phyloP scores from a whole-genome alignment of 2,888 invertebrate species.

The Melanargia galathea region DNA sequence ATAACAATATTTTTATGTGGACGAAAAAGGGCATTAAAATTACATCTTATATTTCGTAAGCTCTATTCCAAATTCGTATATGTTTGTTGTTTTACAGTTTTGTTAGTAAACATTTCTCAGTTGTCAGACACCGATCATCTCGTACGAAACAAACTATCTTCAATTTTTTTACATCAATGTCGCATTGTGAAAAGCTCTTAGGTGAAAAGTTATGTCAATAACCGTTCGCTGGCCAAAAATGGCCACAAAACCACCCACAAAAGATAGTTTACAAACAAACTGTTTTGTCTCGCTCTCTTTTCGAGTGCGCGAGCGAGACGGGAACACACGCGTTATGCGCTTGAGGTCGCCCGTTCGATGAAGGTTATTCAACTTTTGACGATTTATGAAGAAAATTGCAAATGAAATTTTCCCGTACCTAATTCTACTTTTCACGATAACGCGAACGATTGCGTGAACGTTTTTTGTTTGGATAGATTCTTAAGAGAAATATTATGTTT shows the following conservation, averaged over 20 bases:
- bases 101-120: too few species aligned
- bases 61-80: too few species aligned
- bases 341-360: slow-evolving; percentile 51
- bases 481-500: background rate
- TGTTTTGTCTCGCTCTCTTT: slow-evolving; percentile 56
- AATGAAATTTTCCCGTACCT: slow-evolving; percentile 28
- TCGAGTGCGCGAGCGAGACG: slow-evolving; percentile 52
- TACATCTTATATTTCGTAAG: too few species aligned
- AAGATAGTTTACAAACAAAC: slow-evolving; percentile 73
- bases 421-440: slow-evolving; percentile 22
- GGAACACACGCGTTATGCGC: slow-evolving; percentile 33
- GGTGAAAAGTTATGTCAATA: slow-evolving; percentile 36
- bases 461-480: slow-evolving; percentile 1
- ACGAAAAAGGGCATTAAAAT: too few species aligned
- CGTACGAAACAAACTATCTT: too few species aligned
- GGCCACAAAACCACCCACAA: slow-evolving; percentile 48
- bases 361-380: slow-evolving; percentile 71
- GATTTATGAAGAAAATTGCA: slow-evolving; percentile 59
- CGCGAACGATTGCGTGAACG: slow-evolving; percentile 1
- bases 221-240: slow-evolving; percentile 43
- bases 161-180: background rate
- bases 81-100: too few species aligned
- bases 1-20: too few species aligned
- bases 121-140: too few species aligned
- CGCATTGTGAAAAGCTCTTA: slow-evolving; percentile 32